Base-by-base conservation (phyloP, 2,888 invertebrate species). In the Cryptus viduatorius region DNA sequence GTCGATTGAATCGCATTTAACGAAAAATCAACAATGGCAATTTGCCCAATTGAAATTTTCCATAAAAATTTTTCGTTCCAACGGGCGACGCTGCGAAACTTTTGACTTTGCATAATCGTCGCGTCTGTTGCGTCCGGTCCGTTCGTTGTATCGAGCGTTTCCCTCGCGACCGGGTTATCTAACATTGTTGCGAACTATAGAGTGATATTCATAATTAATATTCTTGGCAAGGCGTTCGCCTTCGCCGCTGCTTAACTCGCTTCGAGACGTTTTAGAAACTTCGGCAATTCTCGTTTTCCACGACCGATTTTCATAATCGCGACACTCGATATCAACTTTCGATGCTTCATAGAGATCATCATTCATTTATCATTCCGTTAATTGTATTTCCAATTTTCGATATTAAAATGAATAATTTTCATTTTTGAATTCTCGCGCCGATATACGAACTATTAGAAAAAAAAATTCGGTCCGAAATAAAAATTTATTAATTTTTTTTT, bases 91-190 rank as follows among this genome's bases (percentile, higher is more conserved):
- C 12, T 67, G 19, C n/a, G 5, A 12, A 72, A 73, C 42, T 67
- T 77, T 67, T 37, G 31, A 19, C 29, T 31, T 69, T 69, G 50
- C 61, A 69, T 81, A 76, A 53, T 31, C 44, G 68, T 48, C 12
- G 24, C 7, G 10, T 42, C 46, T 31, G 8, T 8, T 48, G 48
- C 29, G 31, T 69, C 14, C 24, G 42, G 4, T 44, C 3, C 50
- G 24, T 65, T 19, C 64, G 16, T 53, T 65, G 29, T 19, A 46
- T 65, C 44, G 50, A 50, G 44, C 29, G 53, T 64, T 59, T 64
- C 50, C 69, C 24, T 64, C 44, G 29, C 71, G 12, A n/a, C 8
- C 37, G 29, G 44, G 44, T 68, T 64, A 67, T 48, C 75, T 24
- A 24, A 76, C 50, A 59, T 46, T 42, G 24, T 16, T 68, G 42